Percentiles rank a stretch among this genome's conserved stretches.
Conservation (phyloP, 2,113 vertebrate species). For the Aegotheles bennettii region DNA sequence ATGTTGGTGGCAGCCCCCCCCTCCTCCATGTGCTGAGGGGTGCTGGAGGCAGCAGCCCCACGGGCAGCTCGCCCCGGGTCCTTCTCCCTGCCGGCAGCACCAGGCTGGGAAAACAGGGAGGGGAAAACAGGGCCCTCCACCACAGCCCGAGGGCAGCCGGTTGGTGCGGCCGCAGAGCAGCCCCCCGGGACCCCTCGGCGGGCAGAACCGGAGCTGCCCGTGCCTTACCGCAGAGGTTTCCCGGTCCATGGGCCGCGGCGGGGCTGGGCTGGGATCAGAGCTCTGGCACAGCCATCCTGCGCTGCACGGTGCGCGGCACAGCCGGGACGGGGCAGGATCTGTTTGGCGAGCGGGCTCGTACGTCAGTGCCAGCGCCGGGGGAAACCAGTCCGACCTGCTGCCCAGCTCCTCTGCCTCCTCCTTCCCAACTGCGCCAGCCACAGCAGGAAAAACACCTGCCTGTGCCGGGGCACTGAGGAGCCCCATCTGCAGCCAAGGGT, state of each 20-base stretch:
- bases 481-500: rapidly evolving
- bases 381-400: constrained; percentile 58
- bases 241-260: constrained; percentile 22
- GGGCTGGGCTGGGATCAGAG: constrained; percentile 30
- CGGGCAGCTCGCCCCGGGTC: not conserved
- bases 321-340: not conserved
- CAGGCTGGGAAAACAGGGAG: not conserved
- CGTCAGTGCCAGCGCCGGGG: constrained; percentile 22
- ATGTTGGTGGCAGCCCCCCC: not conserved
- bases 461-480: too few relatives aligned
- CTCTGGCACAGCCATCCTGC: constrained; percentile 1
- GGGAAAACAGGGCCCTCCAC: not conserved
- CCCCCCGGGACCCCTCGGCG: rapidly evolving
- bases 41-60: not conserved
- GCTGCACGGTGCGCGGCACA: not conserved
- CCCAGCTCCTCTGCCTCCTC: not conserved
- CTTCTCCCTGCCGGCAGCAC: not conserved
- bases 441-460: not conserved
- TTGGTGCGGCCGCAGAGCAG: rapidly evolving
- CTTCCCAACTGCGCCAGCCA: constrained; percentile 16
- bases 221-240: constrained; percentile 27
- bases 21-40: rapidly evolving
- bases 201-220: not conserved
- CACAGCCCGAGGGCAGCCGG: rapidly evolving
- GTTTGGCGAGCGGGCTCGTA: constrained; percentile 41